Evolutionary conservation across 2,797 vertebrate species (phyloP), one percentile per base, ranked within the genome.

Genomic region (Bovichtus variegatus): DNA sequence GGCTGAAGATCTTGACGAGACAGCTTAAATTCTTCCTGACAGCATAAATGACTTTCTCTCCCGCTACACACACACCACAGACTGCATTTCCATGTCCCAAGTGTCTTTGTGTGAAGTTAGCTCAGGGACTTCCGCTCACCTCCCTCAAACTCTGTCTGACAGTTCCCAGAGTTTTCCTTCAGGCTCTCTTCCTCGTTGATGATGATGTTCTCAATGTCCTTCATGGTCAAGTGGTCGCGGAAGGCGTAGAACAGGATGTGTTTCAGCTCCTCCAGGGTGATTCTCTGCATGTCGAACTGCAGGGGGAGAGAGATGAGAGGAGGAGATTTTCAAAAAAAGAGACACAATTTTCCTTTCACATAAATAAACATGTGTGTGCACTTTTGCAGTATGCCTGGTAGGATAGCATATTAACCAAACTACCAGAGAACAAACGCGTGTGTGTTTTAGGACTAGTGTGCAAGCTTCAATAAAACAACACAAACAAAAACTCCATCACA

Each of bases 141-240:
- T 95, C 98, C 98, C 91, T 99, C 98, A 83, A 98, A 99, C 91
- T 99, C 98, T 0, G 97, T 97, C 83, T 98, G 98, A 91, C 97
- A 99, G 94, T 98, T 98, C 72, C 97, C 97, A 1, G 97, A 95
- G 91, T 97, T 98, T 82, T 99, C 97, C 8, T 99, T 99, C 83
- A 99, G 93, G 85, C 98, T 99, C 93, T 99, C 98, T 76, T 99
- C 98, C 91, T 99, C 98, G 0, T 96, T 99, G 94, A 97, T 97
- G 91, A 99, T 99, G 93, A 99, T 99, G 95, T 98, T 99, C 93
- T 99, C 98, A 0, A 99, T 99, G 95, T 99, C 98, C 94, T 99
- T 99, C 98, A 99, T 99, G 1, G 98, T 99, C 74, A 99, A 90
- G 89, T 99, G 98, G 91, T 99, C 98, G 4, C 96, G 97, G 94